Conservation (phyloP, 1,140 invertebrate genomes). For the Drosophila ercepeae region DNA sequence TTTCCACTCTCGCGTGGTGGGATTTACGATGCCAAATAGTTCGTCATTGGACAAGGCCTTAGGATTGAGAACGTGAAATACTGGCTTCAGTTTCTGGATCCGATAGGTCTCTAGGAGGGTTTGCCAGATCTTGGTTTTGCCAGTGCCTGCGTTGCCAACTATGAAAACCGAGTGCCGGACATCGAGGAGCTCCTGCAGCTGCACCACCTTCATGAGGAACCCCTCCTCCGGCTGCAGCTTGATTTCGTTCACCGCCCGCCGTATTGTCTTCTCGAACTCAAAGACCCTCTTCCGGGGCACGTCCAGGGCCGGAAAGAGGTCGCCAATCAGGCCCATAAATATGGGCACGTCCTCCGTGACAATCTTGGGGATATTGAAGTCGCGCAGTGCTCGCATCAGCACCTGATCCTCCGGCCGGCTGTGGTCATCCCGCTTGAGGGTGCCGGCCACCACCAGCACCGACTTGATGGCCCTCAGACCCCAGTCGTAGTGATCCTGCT, state of each 20-base stretch:
- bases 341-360: conserved; percentile 92
- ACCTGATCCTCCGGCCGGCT: conserved; percentile 88
- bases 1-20: conserved; percentile 97
- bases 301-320: conserved; percentile 92
- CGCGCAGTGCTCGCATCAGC: conserved; percentile 90
- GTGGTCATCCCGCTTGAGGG: conserved; percentile 86
- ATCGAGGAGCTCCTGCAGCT: conserved; percentile 93
- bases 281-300: conserved; percentile 90
- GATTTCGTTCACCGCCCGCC: conserved; percentile 89
- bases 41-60: conserved; percentile 98
- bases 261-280: conserved; percentile 91
- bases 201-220: conserved; percentile 92
- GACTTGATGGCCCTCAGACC: conserved; percentile 93
- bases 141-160: conserved; percentile 92
- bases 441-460: conserved; percentile 93
- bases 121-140: conserved; percentile 95
- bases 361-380: conserved; percentile 95
- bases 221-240: conserved; percentile 94
- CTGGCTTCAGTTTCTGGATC: conserved; percentile 91
- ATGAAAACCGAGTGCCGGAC: conserved; percentile 96
- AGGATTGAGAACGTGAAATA: conserved; percentile 95
- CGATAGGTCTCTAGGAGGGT: conserved; percentile 91
- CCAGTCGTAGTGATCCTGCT: conserved; percentile 96
- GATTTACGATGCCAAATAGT: conserved; percentile 97
- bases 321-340: conserved; percentile 93